phyloP scores from a whole-genome alignment of 2,888 invertebrate species.

The Idaea straminata region DNA sequence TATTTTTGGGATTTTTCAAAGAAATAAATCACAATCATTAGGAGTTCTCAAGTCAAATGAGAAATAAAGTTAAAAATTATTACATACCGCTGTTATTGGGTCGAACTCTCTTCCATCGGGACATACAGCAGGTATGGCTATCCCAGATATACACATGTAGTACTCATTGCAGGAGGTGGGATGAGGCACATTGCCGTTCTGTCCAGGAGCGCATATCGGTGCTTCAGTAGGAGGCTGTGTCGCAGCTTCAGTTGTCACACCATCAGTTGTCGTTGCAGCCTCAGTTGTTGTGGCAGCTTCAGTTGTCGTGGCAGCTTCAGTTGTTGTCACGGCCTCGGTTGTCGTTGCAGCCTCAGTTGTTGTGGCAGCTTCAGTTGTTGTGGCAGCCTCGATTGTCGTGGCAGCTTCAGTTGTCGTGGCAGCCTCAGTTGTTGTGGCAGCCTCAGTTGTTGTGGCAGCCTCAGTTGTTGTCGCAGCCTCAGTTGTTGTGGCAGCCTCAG shows the following conservation, averaged over 20 bases:
- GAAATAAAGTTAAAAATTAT: too few relatives aligned
- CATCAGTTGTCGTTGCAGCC: neutral
- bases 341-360: too few relatives aligned
- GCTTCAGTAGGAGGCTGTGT: constrained; percentile 15
- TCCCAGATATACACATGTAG: constrained; percentile 36
- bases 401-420: neutral
- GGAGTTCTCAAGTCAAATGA: too few relatives aligned
- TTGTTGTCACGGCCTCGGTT: too few relatives aligned
- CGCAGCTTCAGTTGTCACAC: neutral
- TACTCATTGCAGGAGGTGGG: constrained; percentile 14
- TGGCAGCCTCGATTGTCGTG: neutral
- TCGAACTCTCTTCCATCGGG: constrained; percentile 40
- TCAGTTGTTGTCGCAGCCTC: neutral
- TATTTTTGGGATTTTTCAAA: too few relatives aligned
- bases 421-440: neutral
- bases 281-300: constrained; percentile 5
- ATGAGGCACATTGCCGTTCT: constrained; percentile 32
- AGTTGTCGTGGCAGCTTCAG: neutral
- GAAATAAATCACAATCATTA: too few relatives aligned
- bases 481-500: neutral
- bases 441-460: neutral
- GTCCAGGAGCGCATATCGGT: constrained; percentile 35
- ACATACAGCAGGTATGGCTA: constrained; percentile 31
- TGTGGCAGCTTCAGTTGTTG: neutral
- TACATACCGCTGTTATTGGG: constrained; percentile 27